phyloP scores from a whole-genome alignment of 2,797 vertebrate genomes.

The Cynodonichthys magdalenae region DNA sequence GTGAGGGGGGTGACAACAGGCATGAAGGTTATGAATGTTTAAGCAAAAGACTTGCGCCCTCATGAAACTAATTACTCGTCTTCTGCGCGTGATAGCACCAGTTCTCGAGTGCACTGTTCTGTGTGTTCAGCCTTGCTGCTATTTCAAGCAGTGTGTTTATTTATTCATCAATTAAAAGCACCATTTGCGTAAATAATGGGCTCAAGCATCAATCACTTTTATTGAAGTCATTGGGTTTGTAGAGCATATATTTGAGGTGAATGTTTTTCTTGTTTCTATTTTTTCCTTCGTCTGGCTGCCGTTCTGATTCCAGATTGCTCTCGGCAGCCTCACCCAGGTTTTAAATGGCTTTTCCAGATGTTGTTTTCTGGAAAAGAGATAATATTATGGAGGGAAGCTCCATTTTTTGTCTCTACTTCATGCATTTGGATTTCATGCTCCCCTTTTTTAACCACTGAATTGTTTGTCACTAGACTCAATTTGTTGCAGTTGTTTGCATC shows the following conservation, averaged over 20 bases:
- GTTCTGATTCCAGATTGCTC: constrained; percentile 10
- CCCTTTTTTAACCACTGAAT: constrained; percentile 8
- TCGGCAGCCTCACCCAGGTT: constrained; percentile 20
- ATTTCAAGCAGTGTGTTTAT: constrained; percentile 51
- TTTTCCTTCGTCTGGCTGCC: background rate
- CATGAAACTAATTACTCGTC: constrained; percentile 55
- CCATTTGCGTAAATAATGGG: constrained; percentile 39
- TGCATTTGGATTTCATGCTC: background rate
- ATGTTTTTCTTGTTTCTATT: constrained; percentile 1
- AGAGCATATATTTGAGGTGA: constrained; percentile 28
- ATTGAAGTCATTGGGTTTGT: constrained; percentile 26
- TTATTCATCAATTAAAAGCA: constrained; percentile 59
- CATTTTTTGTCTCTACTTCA: constrained; percentile 8
- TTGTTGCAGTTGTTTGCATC: constrained; percentile 73
- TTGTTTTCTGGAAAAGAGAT: constrained; percentile 33
- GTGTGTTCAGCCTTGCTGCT: constrained; percentile 54
- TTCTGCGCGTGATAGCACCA: constrained; percentile 45
- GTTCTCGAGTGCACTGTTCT: constrained; percentile 33
- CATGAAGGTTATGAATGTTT: constrained; percentile 45
- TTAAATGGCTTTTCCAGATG: constrained; percentile 33
- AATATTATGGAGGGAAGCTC: constrained; percentile 38
- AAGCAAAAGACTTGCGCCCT: constrained; percentile 40
- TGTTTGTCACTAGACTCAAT: constrained; percentile 51
- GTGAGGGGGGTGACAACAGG: constrained; percentile 12
- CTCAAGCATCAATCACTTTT: constrained; percentile 36